Evolutionary conservation across 2,797 vertebrate species (phyloP).

Genomic region (Gallinago stenura): DNA sequence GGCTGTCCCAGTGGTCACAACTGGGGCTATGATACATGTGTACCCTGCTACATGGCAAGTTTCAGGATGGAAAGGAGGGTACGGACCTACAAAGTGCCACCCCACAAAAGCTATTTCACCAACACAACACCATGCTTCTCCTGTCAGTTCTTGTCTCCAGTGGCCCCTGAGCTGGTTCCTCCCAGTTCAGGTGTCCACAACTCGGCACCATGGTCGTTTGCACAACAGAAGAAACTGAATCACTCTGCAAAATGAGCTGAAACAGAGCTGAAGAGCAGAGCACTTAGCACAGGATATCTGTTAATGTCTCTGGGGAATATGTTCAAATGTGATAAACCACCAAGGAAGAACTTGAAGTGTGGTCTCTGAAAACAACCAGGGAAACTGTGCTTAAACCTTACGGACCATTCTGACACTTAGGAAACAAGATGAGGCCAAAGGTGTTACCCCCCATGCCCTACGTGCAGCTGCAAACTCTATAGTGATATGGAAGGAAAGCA

Average conservation of each 20-base stretch:
- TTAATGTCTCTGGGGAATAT: neutral
- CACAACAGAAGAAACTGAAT: neutral
- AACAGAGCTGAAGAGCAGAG: conserved; percentile 37
- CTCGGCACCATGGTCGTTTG: neutral
- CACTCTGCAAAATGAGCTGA: neutral
- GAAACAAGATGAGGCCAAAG: neutral
- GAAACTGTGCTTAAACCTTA: neutral
- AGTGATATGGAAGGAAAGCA: neutral
- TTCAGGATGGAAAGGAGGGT: neutral
- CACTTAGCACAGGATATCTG: conserved; percentile 11
- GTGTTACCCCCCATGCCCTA: neutral
- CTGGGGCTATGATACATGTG: neutral
- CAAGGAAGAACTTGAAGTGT: neutral
- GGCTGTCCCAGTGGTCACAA: neutral
- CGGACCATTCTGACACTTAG: neutral
- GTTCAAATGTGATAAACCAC: conserved; percentile 52
- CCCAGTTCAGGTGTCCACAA: neutral
- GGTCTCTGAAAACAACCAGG: neutral
- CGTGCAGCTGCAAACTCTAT: rapidly evolving
- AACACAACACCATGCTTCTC: neutral
- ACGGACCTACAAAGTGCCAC: neutral
- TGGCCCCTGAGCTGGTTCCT: neutral
- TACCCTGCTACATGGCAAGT: neutral
- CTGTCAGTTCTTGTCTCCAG: neutral
- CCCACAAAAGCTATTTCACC: neutral